These are phyloP conservation scores for Troglohyphantes excavatus DNA, from an alignment of 2,888 invertebrate genomes.

Conservation along the genomic window DNA sequence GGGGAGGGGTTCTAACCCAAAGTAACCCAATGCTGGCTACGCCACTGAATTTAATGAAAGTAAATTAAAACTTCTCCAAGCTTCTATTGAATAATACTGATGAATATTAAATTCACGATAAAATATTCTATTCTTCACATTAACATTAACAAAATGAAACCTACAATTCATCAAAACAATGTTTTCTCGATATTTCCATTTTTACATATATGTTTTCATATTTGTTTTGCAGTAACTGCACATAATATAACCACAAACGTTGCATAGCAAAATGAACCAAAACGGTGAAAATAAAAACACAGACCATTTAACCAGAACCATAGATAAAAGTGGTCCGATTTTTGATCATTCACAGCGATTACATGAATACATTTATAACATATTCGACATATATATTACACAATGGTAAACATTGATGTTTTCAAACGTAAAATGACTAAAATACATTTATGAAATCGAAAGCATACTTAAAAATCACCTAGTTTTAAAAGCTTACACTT, in stretches of 20 bases:
- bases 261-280: neutral
- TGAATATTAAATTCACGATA: too few species aligned
- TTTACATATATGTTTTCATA: too few species aligned
- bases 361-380: conserved; percentile 30
- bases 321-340: neutral
- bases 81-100: too few species aligned
- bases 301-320: neutral
- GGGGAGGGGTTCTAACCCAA: too few species aligned
- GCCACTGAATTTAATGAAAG: too few species aligned
- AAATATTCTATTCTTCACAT: too few species aligned
- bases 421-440: conserved; percentile 47
- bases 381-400: conserved; percentile 16
- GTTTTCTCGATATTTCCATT: too few species aligned
- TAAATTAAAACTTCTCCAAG: too few species aligned
- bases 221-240: neutral
- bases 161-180: too few species aligned
- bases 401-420: conserved; percentile 36
- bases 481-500: conserved; percentile 52
- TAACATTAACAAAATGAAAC: too few species aligned
- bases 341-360: neutral
- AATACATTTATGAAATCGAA: conserved; percentile 45
- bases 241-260: neutral
- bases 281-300: neutral
- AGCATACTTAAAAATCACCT: conserved; percentile 29
- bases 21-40: too few species aligned